These are phyloP conservation scores for Drosophila antonietae DNA, from an alignment of 2,888 invertebrate species.

Conservation along the genomic window DNA sequence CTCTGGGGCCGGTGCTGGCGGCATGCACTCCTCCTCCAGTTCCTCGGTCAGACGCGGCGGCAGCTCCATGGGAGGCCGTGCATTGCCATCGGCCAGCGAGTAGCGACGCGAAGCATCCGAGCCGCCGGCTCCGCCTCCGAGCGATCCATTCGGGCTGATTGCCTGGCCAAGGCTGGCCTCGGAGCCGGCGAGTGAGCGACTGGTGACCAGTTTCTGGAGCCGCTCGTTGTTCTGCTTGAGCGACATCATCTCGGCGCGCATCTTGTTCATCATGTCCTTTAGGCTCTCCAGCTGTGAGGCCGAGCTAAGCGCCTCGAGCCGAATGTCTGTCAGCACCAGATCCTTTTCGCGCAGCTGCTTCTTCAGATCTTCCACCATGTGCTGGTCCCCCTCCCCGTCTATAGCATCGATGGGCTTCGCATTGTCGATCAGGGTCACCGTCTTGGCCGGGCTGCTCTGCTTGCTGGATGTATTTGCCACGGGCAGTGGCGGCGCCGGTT, in stretches of 20 bases:
- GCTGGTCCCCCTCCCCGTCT: conserved; percentile 84
- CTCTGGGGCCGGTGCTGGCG: conserved; percentile 83
- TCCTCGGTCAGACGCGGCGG: conserved; percentile 84
- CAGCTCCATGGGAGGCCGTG: conserved; percentile 84
- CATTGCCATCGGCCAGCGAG: conserved; percentile 86
- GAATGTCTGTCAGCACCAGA: conserved; percentile 96
- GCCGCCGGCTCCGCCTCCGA: conserved; percentile 80
- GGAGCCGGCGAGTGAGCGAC: conserved; percentile 87
- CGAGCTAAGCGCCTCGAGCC: conserved; percentile 97
- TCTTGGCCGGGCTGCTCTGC: conserved; percentile 85
- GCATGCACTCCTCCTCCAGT: conserved; percentile 84
- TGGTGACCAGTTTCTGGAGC: conserved; percentile 93
- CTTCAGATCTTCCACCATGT: conserved; percentile 92
- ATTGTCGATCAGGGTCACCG: conserved; percentile 84
- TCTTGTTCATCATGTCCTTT: conserved; percentile 98
- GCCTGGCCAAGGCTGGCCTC: conserved; percentile 87
- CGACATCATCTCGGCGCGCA: conserved; percentile 97
- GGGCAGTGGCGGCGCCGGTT: conserved; percentile 82
- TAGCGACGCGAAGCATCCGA: conserved; percentile 86
- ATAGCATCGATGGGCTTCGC: conserved; percentile 85
- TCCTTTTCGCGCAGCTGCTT: conserved; percentile 98
- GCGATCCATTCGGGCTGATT: conserved; percentile 84
- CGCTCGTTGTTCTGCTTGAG: conserved; percentile 98
- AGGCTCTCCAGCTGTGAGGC: conserved; percentile 98
- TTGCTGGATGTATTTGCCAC: conserved; percentile 75